Percentiles rank a stretch among this genome's conserved stretches.
Conservation (phyloP, 2,113 vertebrate species). For the Gopherus evgoodei region DNA sequence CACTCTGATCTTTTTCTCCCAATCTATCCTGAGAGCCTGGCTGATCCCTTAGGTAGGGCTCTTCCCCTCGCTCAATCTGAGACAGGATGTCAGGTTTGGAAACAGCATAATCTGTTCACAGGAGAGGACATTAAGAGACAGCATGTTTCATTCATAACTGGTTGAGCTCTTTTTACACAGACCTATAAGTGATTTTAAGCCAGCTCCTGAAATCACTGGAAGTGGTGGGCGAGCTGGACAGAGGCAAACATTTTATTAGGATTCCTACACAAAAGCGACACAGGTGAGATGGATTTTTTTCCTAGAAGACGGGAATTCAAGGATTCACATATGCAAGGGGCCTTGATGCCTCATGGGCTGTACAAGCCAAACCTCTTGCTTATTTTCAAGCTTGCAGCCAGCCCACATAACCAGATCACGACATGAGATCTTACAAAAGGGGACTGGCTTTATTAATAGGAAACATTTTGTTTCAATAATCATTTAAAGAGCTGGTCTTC, state of each 20-base stretch:
- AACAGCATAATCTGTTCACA: constrained; percentile 72
- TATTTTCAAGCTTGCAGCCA: background rate
- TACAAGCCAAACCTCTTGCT: background rate
- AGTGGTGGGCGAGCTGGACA: fast-evolving
- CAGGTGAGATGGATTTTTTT: fast-evolving
- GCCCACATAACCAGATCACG: background rate
- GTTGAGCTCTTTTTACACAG: fast-evolving
- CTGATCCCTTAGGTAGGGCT: constrained; percentile 25
- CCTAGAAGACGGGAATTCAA: fast-evolving
- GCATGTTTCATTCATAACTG: fast-evolving
- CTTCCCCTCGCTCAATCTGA: constrained; percentile 60
- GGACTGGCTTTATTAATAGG: background rate
- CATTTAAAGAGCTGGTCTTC: background rate
- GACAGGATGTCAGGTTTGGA: constrained; percentile 80
- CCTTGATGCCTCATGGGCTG: background rate
- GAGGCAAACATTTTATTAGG: background rate
- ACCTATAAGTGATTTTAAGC: fast-evolving
- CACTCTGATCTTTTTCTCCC: background rate
- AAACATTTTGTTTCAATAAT: background rate
- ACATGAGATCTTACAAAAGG: background rate
- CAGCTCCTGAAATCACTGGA: fast-evolving
- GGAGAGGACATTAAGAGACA: constrained; percentile 6
- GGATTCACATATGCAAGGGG: background rate
- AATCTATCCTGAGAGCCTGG: constrained; percentile 35
- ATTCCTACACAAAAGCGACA: background rate